phyloP scores from a whole-genome alignment of 2,888 invertebrate genomes.

The Drosophila kuntzei region DNA sequence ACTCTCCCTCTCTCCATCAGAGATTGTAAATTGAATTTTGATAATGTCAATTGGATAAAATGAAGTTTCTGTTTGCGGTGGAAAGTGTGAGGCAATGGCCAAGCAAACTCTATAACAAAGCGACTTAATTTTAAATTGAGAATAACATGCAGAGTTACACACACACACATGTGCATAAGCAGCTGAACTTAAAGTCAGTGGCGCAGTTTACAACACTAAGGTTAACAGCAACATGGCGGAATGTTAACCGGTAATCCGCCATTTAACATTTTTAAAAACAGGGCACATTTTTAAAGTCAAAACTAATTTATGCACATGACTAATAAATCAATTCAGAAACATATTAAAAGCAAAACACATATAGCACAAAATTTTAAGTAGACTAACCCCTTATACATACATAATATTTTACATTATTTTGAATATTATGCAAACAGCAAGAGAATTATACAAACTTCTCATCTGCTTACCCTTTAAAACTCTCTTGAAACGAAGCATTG shows the following conservation, averaged over 20 bases:
- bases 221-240: not conserved
- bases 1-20: not conserved
- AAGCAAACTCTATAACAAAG: conserved; percentile 3
- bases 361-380: not conserved
- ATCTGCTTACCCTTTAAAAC: too few species aligned
- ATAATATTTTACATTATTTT: too few species aligned
- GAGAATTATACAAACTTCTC: too few species aligned
- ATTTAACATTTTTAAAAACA: not conserved
- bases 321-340: not conserved
- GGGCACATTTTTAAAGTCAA: not conserved
- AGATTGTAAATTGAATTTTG: conserved; percentile 79
- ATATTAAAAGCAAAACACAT: not conserved
- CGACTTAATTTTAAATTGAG: conserved; percentile 10
- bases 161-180: not conserved
- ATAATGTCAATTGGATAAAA: conserved; percentile 74
- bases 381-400: too few species aligned
- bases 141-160: conserved; percentile 7
- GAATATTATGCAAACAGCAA: not conserved
- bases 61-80: conserved; percentile 66
- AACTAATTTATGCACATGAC: not conserved
- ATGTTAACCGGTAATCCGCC: not conserved
- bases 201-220: not conserved
- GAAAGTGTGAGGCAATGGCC: conserved; percentile 19
- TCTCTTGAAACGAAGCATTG: too few species aligned
- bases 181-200: conserved; percentile 7